Evolutionary conservation across 2,797 vertebrate genomes (phyloP), one percentile per base, ranked within the genome.

Genomic region (Ispidina lecontei): DNA sequence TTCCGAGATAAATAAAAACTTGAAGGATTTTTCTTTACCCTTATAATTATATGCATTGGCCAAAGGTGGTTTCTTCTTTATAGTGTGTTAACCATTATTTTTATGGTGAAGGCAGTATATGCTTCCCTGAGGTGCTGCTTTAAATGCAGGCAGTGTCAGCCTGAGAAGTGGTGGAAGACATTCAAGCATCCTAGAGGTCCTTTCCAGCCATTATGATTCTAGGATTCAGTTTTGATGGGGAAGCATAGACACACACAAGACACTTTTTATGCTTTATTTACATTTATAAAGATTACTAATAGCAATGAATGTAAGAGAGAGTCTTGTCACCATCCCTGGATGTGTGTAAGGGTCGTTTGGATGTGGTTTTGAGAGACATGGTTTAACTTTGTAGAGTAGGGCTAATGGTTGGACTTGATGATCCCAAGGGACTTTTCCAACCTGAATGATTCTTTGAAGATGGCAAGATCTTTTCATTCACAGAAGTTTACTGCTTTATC

Each of bases 191-290:
- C 14, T 39, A 39, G 37, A 39, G 37, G 37, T 39, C 37, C 37
- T 39, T 39, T 39, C 37, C 37, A 39, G 37, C 37, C 37, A 14
- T 39, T 39, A 39, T 14, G 37, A 39, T 14, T 39, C 37, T 39
- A 39, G 37, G 37, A 39, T 43, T 85, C 37, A 14, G 10, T 60
- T 94, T 84, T 55, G 26, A 5, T 9, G 14, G 37, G 29, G n/a
- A 64, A 71, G 15, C 29, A 25, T 1, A 67, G 28, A 28, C 6
- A 5, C 13, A 23, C 0, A 0, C 17, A 29, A 39, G 80, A 56
- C 28, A 29, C 14, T 56, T 28, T 52, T 17, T 29, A 46, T 85
- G 26, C 46, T 71, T 64, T 63, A 33, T 71, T 73, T 69, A 82
- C 54, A 35, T 87, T 4, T 18, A 4, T 43, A 44, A 41, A 29